Evolutionary conservation across 1,140 invertebrate species (phyloP).

Genomic region (Eupeodes corollae): DNA sequence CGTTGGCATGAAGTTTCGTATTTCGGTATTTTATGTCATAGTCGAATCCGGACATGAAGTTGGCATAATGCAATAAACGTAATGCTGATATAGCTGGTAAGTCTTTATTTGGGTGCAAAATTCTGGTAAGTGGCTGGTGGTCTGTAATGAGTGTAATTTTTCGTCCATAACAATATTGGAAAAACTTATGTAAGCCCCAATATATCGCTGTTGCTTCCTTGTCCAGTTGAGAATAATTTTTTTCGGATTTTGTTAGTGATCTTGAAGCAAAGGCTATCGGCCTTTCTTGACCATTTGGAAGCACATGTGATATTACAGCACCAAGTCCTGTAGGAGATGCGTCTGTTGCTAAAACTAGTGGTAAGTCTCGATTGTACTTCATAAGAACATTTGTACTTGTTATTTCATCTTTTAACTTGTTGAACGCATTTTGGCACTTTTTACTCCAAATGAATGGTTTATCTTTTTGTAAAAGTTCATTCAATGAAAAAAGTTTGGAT

Average conservation of each 20-base stretch:
- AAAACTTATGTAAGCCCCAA: slow-evolving; percentile 17
- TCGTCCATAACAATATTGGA: slow-evolving; percentile 16
- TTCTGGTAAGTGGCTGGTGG: slow-evolving; percentile 18
- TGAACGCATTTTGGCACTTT: slow-evolving; percentile 18
- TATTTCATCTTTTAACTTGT: slow-evolving; percentile 22
- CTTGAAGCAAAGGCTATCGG: slow-evolving; percentile 11
- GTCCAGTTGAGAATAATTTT: slow-evolving; percentile 33
- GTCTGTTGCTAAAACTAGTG: slow-evolving; percentile 38
- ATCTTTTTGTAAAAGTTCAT: slow-evolving; percentile 13
- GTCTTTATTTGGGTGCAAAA: slow-evolving; percentile 26
- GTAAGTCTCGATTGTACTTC: slow-evolving; percentile 26
- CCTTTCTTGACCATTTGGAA: slow-evolving; percentile 28
- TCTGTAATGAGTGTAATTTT: slow-evolving; percentile 32
- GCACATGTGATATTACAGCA: slow-evolving; percentile 37
- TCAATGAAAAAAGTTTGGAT: slow-evolving; percentile 9
- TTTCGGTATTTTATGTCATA: slow-evolving; percentile 14
- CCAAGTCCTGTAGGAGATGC: slow-evolving; percentile 40
- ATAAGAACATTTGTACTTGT: slow-evolving; percentile 21
- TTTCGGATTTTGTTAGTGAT: slow-evolving; percentile 24
- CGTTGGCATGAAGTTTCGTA: slow-evolving; percentile 12
- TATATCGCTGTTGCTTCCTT: slow-evolving; percentile 26
- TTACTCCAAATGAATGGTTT: slow-evolving; percentile 22
- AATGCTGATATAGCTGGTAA: slow-evolving; percentile 18
- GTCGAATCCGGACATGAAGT: slow-evolving; percentile 15
- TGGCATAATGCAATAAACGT: slow-evolving; percentile 20